Evolutionary conservation across 2,113 vertebrate species (phyloP).

Genomic region (Pterophyllum scalare): DNA sequence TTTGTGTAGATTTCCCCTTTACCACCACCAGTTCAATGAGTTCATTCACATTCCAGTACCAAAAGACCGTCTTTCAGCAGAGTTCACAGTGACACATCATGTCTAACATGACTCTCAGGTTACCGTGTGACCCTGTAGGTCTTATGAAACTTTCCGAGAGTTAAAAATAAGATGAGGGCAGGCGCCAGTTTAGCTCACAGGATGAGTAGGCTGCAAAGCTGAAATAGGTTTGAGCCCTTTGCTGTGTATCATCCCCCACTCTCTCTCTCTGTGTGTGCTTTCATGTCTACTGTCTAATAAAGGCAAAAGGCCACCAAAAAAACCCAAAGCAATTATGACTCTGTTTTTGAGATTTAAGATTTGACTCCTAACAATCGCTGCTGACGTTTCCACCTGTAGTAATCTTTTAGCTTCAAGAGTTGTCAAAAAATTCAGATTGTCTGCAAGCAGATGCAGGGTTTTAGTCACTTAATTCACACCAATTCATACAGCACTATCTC

Average conservation of each 20-base stretch:
- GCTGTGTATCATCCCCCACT: not conserved
- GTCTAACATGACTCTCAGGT: not conserved
- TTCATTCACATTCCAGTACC: not conserved
- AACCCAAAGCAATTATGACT: not conserved
- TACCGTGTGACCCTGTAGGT: not conserved
- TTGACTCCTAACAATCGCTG: not conserved
- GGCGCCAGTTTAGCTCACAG: not conserved
- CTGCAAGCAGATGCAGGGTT: not conserved
- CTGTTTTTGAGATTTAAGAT: no score
- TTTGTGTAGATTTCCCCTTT: not conserved
- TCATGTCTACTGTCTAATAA: not conserved
- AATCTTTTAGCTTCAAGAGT: not conserved
- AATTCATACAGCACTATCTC: not conserved
- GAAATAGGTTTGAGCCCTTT: not conserved
- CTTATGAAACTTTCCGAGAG: not conserved
- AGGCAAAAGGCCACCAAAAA: not conserved
- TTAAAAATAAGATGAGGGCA: not conserved
- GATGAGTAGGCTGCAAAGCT: not conserved
- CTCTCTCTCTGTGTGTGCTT: not conserved
- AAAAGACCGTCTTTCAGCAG: not conserved
- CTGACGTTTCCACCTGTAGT: not conserved
- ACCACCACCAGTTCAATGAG: not conserved
- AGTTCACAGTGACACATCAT: not conserved
- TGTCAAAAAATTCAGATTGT: not conserved
- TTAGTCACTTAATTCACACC: not conserved